phyloP scores from a whole-genome alignment of 2,113 vertebrate genomes.

The Origma solitaria region DNA sequence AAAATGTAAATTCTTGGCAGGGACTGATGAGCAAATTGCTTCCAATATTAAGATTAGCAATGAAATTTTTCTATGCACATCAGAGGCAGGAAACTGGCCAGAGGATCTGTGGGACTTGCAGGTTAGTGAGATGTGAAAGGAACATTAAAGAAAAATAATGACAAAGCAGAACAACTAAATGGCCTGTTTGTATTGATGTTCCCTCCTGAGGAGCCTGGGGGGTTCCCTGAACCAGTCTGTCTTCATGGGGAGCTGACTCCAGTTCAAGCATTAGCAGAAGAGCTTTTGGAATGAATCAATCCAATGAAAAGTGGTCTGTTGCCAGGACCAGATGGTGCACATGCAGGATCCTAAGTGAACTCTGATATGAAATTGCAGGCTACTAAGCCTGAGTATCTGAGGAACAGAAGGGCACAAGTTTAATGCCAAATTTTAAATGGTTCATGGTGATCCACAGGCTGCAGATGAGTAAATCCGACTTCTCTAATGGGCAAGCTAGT shows the following conservation, averaged over 20 bases:
- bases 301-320: neutral
- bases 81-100: neutral
- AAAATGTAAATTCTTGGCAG: neutral
- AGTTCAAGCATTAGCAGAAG: neutral
- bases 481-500: neutral
- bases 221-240: neutral
- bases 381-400: slow-evolving; percentile 22
- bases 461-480: slow-evolving; percentile 3
- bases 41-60: neutral
- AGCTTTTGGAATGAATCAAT: neutral
- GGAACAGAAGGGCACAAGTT: slow-evolving; percentile 26
- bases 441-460: neutral
- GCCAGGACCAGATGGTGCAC: slow-evolving; percentile 45
- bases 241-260: neutral
- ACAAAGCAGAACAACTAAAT: neutral
- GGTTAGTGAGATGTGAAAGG: neutral
- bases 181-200: neutral
- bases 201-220: neutral
- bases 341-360: neutral
- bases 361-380: neutral
- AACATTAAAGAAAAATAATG: neutral
- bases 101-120: neutral
- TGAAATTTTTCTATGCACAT: neutral
- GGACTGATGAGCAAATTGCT: neutral
- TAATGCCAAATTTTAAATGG: slow-evolving; percentile 34